Conservation (phyloP, 2,888 invertebrate species). For the Chrysotoxum bicinctum region DNA sequence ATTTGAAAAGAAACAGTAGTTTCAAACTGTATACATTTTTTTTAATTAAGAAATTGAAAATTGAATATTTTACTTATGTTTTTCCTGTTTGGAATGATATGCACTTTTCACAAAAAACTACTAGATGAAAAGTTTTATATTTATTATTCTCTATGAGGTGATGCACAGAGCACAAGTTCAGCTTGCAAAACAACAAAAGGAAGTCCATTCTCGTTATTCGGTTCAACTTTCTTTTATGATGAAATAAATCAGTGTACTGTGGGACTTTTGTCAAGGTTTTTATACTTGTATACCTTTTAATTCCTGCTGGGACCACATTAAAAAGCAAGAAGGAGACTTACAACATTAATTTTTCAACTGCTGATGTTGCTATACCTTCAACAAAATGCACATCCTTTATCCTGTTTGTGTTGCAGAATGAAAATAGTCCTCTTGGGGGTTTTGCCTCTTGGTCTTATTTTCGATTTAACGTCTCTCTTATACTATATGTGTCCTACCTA, state of each 20-base stretch:
- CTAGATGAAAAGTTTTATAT: neutral
- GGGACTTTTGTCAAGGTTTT: conserved; percentile 14
- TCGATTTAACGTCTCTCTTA: neutral
- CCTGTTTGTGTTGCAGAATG: neutral
- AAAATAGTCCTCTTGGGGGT: neutral
- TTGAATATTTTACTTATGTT: neutral
- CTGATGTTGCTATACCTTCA: neutral
- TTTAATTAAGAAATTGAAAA: no score
- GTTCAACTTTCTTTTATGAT: neutral
- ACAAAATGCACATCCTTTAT: conserved; percentile 5
- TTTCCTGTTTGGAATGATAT: neutral
- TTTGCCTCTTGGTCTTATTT: neutral
- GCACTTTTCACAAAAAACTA: neutral
- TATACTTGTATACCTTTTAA: neutral
- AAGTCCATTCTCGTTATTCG: neutral
- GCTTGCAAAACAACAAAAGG: neutral
- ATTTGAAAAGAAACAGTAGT: no score
- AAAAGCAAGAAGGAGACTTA: conserved; percentile 34
- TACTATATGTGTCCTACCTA: no score
- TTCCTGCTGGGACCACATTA: conserved; percentile 17
- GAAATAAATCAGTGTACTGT: conserved; percentile 12
- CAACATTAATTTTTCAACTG: conserved; percentile 31
- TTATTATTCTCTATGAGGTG: neutral
- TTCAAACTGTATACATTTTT: no score
- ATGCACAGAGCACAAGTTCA: neutral